A percentile compares a stretch with the other conserved stretches of the same genome.
These are phyloP conservation scores for Marmota monax DNA, from an alignment of 2,113 vertebrate species.

Conservation along the genomic window DNA sequence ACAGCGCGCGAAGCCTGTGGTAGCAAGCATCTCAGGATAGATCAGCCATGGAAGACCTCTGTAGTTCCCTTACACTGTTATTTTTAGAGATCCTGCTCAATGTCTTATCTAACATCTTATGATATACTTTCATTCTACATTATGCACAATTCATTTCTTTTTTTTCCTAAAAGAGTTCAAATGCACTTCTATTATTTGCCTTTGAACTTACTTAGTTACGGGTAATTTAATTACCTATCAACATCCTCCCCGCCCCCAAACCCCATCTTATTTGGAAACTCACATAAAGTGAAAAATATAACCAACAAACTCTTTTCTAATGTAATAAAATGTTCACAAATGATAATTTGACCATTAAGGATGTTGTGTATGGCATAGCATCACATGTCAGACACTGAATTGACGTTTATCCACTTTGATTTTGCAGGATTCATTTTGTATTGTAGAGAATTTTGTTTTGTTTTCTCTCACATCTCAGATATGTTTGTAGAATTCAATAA, in stretches of 20 bases:
- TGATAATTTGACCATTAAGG: background rate
- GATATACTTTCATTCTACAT: background rate
- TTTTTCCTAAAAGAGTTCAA: background rate
- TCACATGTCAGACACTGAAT: background rate
- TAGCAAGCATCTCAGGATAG: background rate
- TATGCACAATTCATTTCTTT: no score
- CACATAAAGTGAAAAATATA: background rate
- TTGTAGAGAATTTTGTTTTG: background rate
- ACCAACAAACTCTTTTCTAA: background rate
- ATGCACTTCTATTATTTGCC: background rate
- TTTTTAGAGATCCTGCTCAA: background rate
- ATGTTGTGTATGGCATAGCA: background rate
- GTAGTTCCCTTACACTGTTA: background rate
- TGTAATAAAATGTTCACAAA: background rate
- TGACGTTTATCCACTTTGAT: background rate
- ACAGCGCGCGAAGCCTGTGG: background rate
- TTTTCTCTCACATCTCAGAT: background rate
- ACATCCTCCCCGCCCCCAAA: background rate
- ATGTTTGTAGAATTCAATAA: background rate
- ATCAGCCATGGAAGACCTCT: background rate
- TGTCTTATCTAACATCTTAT: accelerated
- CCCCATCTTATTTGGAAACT: background rate
- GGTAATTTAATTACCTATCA: background rate
- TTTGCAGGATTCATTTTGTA: background rate
- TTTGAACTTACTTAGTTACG: background rate